Conservation (phyloP, 1,140 invertebrate species). For the Notospermus geniculatus region DNA sequence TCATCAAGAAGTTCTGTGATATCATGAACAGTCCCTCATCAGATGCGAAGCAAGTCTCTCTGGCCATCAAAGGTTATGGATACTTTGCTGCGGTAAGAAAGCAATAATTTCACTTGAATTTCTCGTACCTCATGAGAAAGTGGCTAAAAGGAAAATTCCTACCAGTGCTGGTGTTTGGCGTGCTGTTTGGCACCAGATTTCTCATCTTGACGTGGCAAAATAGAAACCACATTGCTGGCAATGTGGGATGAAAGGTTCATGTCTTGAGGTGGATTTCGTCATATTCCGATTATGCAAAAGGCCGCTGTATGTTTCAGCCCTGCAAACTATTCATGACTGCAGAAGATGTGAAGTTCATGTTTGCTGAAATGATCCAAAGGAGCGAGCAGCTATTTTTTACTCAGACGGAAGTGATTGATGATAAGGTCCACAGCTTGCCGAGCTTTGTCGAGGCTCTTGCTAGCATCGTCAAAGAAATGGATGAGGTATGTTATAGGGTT, state of each 20-base stretch:
- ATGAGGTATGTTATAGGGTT: slow-evolving; percentile 27
- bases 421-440: slow-evolving; percentile 48
- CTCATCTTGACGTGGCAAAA: too few species aligned
- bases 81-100: slow-evolving; percentile 53
- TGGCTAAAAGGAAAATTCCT: too few species aligned
- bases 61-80: slow-evolving; percentile 56
- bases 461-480: slow-evolving; percentile 48
- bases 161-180: too few species aligned
- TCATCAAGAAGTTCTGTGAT: slow-evolving; percentile 42
- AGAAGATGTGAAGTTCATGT: slow-evolving; percentile 53
- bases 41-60: slow-evolving; percentile 41
- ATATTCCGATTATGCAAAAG: not conserved
- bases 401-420: slow-evolving; percentile 35
- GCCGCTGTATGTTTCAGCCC: slow-evolving; percentile 38
- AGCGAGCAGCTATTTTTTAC: slow-evolving; percentile 54
- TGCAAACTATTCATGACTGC: slow-evolving; percentile 45
- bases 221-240: not conserved
- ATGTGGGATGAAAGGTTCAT: not conserved
- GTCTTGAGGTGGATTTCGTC: not conserved
- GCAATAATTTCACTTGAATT: too few species aligned
- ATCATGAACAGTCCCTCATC: slow-evolving; percentile 41
- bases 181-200: too few species aligned
- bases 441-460: slow-evolving; percentile 54
- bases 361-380: slow-evolving; percentile 53
- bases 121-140: too few species aligned